Evolutionary conservation across 2,888 invertebrate genomes (phyloP), one percentile per base, ranked within the genome.

Genomic region (Tenthredo amoena): DNA sequence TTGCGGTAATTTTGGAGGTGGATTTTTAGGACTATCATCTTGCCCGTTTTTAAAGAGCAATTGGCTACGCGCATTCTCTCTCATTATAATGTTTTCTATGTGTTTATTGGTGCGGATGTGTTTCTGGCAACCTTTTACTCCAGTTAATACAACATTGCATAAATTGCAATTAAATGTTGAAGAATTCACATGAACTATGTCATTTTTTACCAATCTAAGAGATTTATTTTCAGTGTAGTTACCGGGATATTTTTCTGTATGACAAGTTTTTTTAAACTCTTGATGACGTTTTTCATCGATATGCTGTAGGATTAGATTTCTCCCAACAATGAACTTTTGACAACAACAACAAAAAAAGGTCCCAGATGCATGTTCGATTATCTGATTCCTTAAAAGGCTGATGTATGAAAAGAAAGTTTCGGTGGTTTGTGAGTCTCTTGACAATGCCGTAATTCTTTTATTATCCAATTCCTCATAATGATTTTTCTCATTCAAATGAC

Each of bases 311-410:
- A 81, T 50, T 10, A 18, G 18, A 21, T 37, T 18, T 6, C 5
- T 6, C 12, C 62, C 81, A 21, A 40, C n/a, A 15, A 81, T 37
- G 40, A 6, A 3, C 37, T 21, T 12, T 9, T 37, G 12, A 37
- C 81, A 81, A 37, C 21, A 58, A n/a, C 21, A 62, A 18, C 81
- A 81, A 37, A 37, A 81, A 62, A 62, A 81, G 6, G 7, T 21
- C 12, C 26, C 40, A 10, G 62, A 12, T 21, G 62, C 15, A 4
- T 7, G 10, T 40, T 62, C 58, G 21, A 81, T 62, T 62, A 81
- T 40, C 1, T 21, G 15, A 62, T 81, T 81, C 4, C 0, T 15
- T 2, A 62, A n/a, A 2, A 81, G 58, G 9, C 4, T 21, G 12
- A 15, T 26, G 21, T 81, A 62, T 26, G 81, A 81, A 40, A 77